A percentile compares a stretch with the other conserved stretches of the same genome.
These are phyloP conservation scores for Alca torda DNA, from an alignment of 2,797 vertebrate genomes.

Conservation along the genomic window DNA sequence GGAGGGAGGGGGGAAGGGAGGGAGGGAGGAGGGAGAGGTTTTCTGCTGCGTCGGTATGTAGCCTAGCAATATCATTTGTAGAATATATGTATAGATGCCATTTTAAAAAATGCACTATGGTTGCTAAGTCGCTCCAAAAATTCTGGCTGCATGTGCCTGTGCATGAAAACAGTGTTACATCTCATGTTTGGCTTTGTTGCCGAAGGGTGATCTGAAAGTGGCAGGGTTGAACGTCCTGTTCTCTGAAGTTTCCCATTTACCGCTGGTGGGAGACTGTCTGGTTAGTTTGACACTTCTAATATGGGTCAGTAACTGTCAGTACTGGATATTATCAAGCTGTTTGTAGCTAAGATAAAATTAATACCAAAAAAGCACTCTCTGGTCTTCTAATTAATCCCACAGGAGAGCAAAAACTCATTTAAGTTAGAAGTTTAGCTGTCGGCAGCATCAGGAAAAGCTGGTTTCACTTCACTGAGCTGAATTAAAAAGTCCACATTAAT, in stretches of 20 bases:
- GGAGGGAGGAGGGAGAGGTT: background rate
- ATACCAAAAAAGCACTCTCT: slow-evolving; percentile 6
- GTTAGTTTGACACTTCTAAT: slow-evolving; percentile 10
- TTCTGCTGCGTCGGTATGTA: background rate
- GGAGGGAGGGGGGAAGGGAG: too few species aligned
- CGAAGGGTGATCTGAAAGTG: background rate
- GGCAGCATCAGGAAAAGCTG: slow-evolving; percentile 21
- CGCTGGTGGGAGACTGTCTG: background rate
- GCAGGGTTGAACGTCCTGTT: background rate
- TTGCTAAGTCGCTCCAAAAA: background rate
- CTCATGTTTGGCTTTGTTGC: background rate
- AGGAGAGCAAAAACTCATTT: slow-evolving; percentile 58
- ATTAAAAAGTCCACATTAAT: slow-evolving; percentile 55
- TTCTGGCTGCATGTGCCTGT: background rate
- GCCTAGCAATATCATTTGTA: background rate
- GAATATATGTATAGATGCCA: background rate
- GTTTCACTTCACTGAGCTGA: slow-evolving; percentile 48
- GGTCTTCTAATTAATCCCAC: slow-evolving; percentile 60
- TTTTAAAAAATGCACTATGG: background rate
- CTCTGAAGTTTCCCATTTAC: background rate
- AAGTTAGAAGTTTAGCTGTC: slow-evolving; percentile 37
- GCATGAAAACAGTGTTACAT: background rate
- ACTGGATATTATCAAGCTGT: slow-evolving; percentile 16
- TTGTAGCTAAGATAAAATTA: slow-evolving; percentile 29
- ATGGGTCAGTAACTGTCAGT: background rate